These are phyloP conservation scores for Pangasius krempfi DNA, from an alignment of 2,797 vertebrate species.

Conservation along the genomic window DNA sequence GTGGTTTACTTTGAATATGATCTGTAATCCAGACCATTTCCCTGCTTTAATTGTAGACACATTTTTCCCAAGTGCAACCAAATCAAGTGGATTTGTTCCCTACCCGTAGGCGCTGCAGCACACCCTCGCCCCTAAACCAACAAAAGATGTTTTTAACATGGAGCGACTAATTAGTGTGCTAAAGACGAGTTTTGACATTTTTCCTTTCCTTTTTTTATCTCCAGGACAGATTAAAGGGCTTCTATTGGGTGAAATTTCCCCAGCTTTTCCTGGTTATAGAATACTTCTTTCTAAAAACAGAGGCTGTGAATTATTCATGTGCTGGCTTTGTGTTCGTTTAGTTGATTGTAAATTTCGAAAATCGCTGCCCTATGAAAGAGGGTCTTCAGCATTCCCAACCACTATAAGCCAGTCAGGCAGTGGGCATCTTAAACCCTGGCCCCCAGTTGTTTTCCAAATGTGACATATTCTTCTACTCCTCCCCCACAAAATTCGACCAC, in stretches of 20 bases:
- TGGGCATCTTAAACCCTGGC: constrained; percentile 59
- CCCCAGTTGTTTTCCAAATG: constrained; percentile 58
- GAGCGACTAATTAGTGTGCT: constrained; percentile 69
- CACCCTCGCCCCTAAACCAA: constrained; percentile 67
- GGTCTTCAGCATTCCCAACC: constrained; percentile 39
- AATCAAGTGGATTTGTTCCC: constrained; percentile 65
- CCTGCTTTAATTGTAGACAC: constrained; percentile 67
- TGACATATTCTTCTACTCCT: neutral
- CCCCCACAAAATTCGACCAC: constrained; percentile 4
- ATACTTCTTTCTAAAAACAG: constrained; percentile 59
- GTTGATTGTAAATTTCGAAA: constrained; percentile 53
- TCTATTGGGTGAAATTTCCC: constrained; percentile 33
- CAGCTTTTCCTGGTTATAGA: constrained; percentile 50
- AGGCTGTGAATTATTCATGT: constrained; percentile 51
- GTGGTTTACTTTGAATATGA: constrained; percentile 46
- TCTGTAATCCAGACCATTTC: constrained; percentile 68
- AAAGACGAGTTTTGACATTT: constrained; percentile 55
- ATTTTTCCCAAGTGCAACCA: constrained; percentile 54
- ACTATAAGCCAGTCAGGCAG: constrained; percentile 41
- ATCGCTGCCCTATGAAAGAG: constrained; percentile 34
- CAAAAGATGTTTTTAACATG: constrained; percentile 67
- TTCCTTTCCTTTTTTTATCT: constrained; percentile 46
- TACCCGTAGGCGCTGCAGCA: constrained; percentile 62
- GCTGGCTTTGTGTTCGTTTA: constrained; percentile 69
- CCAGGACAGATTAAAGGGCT: constrained; percentile 57